A percentile compares a stretch with the other conserved stretches of the same genome.
Evolutionary conservation across 2,113 vertebrate species (phyloP).

Genomic region (Elaphurus davidianus): DNA sequence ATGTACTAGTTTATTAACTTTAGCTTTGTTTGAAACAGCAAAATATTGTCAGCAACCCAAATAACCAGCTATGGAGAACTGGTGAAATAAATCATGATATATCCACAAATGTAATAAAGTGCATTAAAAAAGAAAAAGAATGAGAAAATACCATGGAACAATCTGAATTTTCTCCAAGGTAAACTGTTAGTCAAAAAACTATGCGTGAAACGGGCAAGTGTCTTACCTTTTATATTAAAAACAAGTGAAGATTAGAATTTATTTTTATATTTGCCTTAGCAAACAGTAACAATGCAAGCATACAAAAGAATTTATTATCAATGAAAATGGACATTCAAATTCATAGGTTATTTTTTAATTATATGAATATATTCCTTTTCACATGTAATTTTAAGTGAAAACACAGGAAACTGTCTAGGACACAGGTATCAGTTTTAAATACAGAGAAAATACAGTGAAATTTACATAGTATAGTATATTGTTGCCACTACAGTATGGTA

Average conservation of each 20-base stretch:
- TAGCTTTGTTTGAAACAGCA: not conserved
- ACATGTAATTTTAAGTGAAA: not conserved
- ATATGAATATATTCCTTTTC: not conserved
- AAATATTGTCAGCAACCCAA: not conserved
- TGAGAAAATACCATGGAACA: not conserved
- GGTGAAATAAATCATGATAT: not conserved
- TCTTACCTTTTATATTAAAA: not conserved
- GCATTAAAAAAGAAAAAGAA: not conserved
- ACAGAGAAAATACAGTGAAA: not conserved
- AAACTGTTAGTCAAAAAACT: not conserved
- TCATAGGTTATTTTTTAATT: not conserved
- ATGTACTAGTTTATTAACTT: conserved; percentile 8
- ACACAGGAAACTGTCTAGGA: not conserved
- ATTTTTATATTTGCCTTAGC: not conserved
- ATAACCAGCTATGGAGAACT: not conserved
- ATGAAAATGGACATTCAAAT: not conserved
- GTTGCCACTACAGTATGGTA: not conserved
- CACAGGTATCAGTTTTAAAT: not conserved
- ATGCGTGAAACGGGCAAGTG: not conserved
- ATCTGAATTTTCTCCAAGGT: not conserved
- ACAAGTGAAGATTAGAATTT: not conserved
- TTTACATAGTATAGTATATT: not conserved
- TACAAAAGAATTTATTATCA: not conserved
- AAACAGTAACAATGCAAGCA: not conserved
- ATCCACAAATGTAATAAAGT: not conserved